Conservation (phyloP, 2,113 vertebrate genomes). For the Mesitornis unicolor region DNA sequence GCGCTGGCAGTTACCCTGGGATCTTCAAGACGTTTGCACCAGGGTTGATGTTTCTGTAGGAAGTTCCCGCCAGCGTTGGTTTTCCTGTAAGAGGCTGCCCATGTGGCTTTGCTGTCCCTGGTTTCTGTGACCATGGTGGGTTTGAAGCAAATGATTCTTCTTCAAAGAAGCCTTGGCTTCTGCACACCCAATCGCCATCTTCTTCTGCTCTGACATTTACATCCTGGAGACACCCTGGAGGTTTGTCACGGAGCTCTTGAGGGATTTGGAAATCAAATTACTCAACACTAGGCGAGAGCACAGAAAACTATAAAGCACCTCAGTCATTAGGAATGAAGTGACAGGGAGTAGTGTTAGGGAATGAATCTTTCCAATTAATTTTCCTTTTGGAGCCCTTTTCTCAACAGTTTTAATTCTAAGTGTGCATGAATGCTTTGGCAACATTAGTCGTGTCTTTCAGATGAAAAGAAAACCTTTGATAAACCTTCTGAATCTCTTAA, state of each 20-base stretch:
- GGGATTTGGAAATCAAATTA: constrained; percentile 1
- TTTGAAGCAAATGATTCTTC: neutral
- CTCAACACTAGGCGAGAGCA: neutral
- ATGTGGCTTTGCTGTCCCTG: neutral
- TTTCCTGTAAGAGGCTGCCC: neutral
- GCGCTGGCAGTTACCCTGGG: neutral
- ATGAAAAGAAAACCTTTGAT: neutral
- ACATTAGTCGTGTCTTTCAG: neutral
- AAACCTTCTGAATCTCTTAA: neutral
- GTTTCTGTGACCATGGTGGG: neutral
- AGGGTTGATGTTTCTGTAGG: neutral
- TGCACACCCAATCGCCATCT: neutral
- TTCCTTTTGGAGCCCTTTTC: neutral
- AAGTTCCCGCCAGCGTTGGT: neutral
- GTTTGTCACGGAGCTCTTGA: neutral
- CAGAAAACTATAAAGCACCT: constrained; percentile 18
- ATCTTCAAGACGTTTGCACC: neutral
- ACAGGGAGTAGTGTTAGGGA: neutral
- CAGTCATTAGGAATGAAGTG: constrained; percentile 33
- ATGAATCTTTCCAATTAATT: constrained; percentile 27
- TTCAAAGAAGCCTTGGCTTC: neutral
- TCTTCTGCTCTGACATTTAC: constrained; percentile 16
- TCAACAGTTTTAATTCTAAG: neutral
- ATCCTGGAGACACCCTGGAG: neutral
- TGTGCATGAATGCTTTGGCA: neutral